A percentile compares a stretch with the other conserved stretches of the same genome.
Evolutionary conservation across 1,140 invertebrate species (phyloP).

Genomic region (Neocloeon triangulifer): DNA sequence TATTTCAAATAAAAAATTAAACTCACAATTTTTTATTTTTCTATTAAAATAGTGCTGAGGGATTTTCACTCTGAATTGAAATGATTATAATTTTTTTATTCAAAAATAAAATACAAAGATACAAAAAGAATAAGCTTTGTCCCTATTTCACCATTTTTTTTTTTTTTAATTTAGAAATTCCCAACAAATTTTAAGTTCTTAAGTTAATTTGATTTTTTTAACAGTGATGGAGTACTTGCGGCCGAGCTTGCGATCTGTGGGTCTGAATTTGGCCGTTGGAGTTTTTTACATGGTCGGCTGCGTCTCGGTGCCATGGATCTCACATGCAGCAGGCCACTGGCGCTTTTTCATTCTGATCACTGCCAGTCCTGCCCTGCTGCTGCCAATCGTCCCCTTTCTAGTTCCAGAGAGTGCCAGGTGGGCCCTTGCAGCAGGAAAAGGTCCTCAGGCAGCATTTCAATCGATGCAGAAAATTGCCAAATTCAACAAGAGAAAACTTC

Average conservation of each 20-base stretch:
- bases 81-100: too few species aligned
- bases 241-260: constrained; percentile 28
- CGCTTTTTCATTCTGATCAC: constrained; percentile 24
- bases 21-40: too few species aligned
- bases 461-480: constrained; percentile 27
- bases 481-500: constrained; percentile 24
- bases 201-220: too few species aligned
- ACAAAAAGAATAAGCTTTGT: too few species aligned
- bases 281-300: constrained; percentile 31
- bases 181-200: too few species aligned
- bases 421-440: constrained; percentile 30
- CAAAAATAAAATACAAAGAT: too few species aligned
- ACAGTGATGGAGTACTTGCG: constrained; percentile 34
- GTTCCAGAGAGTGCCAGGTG: constrained; percentile 35
- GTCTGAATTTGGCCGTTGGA: constrained; percentile 30
- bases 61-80: too few species aligned
- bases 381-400: constrained; percentile 22
- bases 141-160: too few species aligned
- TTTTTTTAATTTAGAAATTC: too few species aligned
- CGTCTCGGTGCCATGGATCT: constrained; percentile 28
- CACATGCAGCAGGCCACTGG: constrained; percentile 24
- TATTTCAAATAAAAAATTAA: too few species aligned
- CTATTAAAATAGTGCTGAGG: too few species aligned
- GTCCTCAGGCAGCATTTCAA: constrained; percentile 23
- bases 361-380: constrained; percentile 22